Evolutionary conservation across 1,140 invertebrate genomes (phyloP), one percentile per base, ranked within the genome.

Genomic region (Liolophura sinensis): DNA sequence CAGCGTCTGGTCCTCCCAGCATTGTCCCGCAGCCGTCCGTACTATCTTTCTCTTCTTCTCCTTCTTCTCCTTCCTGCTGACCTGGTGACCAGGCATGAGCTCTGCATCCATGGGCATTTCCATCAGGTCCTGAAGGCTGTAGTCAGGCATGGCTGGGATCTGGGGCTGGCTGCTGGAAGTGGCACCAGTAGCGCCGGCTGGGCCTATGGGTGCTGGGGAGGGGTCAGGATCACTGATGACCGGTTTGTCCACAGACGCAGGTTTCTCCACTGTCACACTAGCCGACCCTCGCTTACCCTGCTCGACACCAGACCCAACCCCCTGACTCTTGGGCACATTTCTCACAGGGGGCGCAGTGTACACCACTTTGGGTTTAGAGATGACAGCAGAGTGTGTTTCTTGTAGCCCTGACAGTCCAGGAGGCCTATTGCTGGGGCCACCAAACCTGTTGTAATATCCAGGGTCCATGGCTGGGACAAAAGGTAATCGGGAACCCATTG

Each of bases 1-100:
- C 25, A 99, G 83, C 0, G 93, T 93, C 50, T 88, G 87, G 87
- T 98, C 97, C 84, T 98, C 96, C 97, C 97, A 99, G 1, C 91
- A 90, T 73, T 92, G 90, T 4, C 95, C 95, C 49, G 96, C 97
- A 9, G 96, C 96, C 72, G 91, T 93, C 55, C 96, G 86, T 48
- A 98, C 89, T 50, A 93, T 88, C 82, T 91, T 89, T 72, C 91
- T 92, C 60, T 89, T 88, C 81, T 90, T 94, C 79, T 87, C 89
- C 72, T 87, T 88, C 70, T 86, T 88, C 59, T 84, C 81, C 56
- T 80, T 80, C 52, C 79, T 80, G 11, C 47, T 65, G 16, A 25
- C 40, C n/a, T 63, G 20, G 27, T 64, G 48, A 11, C 20, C 48
- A 3, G 40, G 14, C 50, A 51, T 62, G 15, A 25, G 61, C n/a